A percentile compares a stretch with the other conserved stretches of the same genome.
These are phyloP conservation scores for Sisor rabdophorus DNA, from an alignment of 2,113 vertebrate species.

Conservation along the genomic window DNA sequence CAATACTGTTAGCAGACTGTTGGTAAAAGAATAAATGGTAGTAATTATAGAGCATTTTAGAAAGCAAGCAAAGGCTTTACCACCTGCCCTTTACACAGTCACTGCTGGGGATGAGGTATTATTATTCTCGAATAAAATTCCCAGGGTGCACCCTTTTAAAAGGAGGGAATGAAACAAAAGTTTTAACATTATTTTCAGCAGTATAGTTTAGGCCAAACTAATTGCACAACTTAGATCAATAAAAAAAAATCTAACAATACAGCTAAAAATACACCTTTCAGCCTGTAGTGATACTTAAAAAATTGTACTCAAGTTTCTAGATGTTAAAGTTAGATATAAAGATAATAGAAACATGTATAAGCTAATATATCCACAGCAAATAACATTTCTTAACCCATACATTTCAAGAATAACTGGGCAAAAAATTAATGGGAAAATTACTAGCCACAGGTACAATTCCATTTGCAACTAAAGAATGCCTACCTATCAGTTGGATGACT, in stretches of 20 bases:
- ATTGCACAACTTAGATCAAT: background rate
- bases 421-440: background rate
- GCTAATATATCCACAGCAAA: background rate
- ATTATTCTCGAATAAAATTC: background rate
- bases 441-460: background rate
- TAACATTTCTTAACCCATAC: background rate
- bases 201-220: background rate
- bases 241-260: background rate
- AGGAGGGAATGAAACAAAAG: slow-evolving; percentile 9
- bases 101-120: background rate
- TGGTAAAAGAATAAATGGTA: slow-evolving; percentile 1
- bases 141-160: background rate
- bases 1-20: slow-evolving; percentile 9
- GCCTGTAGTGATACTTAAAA: background rate
- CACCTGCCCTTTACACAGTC: background rate
- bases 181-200: background rate
- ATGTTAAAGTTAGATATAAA: background rate
- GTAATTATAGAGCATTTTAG: slow-evolving; percentile 18
- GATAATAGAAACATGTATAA: background rate
- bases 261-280: background rate
- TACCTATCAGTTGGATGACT: background rate
- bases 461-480: background rate
- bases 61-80: background rate
- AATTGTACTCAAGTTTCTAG: background rate
- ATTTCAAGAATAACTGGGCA: background rate